These are phyloP conservation scores for Acrobeloides nanus DNA, from an alignment of 2,888 invertebrate genomes.

Conservation along the genomic window DNA sequence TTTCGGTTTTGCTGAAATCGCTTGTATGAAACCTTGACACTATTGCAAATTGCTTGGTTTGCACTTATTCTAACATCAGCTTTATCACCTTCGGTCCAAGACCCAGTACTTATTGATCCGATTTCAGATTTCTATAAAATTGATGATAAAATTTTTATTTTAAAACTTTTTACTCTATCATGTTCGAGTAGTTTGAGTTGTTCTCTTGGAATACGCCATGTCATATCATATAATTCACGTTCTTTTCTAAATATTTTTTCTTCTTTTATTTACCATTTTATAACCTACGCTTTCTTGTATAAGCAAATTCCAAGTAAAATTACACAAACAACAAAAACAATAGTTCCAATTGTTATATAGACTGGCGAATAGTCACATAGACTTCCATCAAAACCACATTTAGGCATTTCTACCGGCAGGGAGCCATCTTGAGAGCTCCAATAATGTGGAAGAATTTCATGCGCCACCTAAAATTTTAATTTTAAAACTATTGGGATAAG, in stretches of 20 bases:
- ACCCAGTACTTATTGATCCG: conserved; percentile 35
- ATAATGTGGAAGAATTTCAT: conserved; percentile 39
- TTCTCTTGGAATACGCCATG: conserved; percentile 50
- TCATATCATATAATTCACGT: conserved; percentile 48
- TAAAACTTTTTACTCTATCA: no score
- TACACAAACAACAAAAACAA: conserved; percentile 28
- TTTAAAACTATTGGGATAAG: no score
- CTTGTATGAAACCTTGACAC: conserved; percentile 44
- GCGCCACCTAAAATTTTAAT: no score
- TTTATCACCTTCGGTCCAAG: conserved; percentile 16
- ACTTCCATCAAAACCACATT: conserved; percentile 43
- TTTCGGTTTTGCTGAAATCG: conserved; percentile 46
- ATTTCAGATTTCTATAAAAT: conserved; percentile 37
- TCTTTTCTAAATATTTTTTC: no score
- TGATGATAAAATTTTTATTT: no score
- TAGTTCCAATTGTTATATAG: conserved; percentile 29
- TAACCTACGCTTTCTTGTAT: conserved; percentile 43
- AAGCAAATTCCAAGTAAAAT: conserved; percentile 43
- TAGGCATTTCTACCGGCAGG: conserved; percentile 40
- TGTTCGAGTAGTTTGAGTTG: conserved; percentile 25
- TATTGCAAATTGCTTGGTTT: conserved; percentile 46
- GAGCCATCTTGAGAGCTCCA: conserved; percentile 39
- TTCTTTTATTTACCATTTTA: conserved; percentile 3
- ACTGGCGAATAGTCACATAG: conserved; percentile 44
- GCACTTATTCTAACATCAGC: conserved; percentile 43